phyloP scores from a whole-genome alignment of 2,888 invertebrate species.

The Sinodicranocentrus sp. region DNA sequence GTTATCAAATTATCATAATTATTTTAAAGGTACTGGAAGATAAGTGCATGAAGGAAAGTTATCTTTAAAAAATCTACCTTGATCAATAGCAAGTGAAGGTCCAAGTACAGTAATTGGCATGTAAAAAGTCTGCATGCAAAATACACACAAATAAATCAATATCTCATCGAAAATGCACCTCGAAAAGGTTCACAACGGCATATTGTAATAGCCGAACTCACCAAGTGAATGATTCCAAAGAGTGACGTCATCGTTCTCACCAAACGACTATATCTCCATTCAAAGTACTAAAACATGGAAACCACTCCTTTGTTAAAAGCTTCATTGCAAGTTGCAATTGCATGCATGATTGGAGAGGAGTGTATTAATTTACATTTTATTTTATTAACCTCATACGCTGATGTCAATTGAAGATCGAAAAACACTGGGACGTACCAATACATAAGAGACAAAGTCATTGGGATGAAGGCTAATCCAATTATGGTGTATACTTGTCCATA shows the following conservation, averaged over 20 bases:
- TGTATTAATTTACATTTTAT: not conserved
- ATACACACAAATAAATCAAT: not conserved
- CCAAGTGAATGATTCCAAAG: constrained; percentile 69
- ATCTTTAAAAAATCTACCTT: constrained; percentile 47
- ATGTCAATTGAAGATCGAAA: constrained; percentile 71
- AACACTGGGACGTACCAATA: constrained; percentile 68
- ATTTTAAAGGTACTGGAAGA: no score
- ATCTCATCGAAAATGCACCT: not conserved
- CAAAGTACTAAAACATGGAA: constrained; percentile 55
- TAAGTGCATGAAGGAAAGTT: no score
- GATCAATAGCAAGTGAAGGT: constrained; percentile 69
- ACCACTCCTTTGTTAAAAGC: not conserved
- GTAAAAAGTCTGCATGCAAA: constrained; percentile 60
- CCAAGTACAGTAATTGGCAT: constrained; percentile 69
- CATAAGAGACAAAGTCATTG: constrained; percentile 68
- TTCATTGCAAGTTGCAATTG: not conserved
- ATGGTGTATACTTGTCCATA: constrained; percentile 69
- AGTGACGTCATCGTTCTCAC: constrained; percentile 59
- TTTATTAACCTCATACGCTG: constrained; percentile 63
- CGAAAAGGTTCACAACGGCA: no score
- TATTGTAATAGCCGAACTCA: constrained; percentile 33
- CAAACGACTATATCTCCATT: constrained; percentile 65
- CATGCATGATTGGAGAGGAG: no score
- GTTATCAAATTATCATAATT: not conserved
- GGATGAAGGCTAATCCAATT: constrained; percentile 68